Percentiles rank a stretch among this genome's conserved stretches.
phyloP scores from a whole-genome alignment of 2,797 vertebrate genomes.

The Amblyopsis hoosieri region DNA sequence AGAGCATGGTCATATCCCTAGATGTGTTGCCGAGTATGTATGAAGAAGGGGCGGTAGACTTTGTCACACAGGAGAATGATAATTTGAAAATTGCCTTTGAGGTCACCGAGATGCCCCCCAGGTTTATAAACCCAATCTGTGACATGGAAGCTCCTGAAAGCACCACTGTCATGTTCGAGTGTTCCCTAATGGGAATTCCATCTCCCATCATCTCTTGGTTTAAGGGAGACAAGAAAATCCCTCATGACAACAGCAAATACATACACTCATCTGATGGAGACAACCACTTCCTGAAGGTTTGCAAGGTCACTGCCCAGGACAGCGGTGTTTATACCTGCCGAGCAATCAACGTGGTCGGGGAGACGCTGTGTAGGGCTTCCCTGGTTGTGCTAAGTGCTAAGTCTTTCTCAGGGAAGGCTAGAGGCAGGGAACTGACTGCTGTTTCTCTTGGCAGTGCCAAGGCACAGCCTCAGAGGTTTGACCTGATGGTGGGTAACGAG shows the following conservation, averaged over 20 bases:
- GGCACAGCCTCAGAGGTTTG: slow-evolving; percentile 77
- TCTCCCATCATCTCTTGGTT: slow-evolving; percentile 91
- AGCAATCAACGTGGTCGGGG: slow-evolving; percentile 88
- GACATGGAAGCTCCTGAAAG: slow-evolving; percentile 86
- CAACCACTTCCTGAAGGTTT: slow-evolving; percentile 88
- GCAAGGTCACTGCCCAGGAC: slow-evolving; percentile 79
- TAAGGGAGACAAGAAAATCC: slow-evolving; percentile 84
- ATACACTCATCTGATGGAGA: slow-evolving; percentile 84
- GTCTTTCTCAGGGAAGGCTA: slow-evolving; percentile 63
- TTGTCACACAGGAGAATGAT: slow-evolving; percentile 79
- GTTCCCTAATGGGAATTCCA: slow-evolving; percentile 92
- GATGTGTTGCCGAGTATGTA: slow-evolving; percentile 92
- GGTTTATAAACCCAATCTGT: slow-evolving; percentile 89
- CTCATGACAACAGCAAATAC: slow-evolving; percentile 82
- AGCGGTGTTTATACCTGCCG: slow-evolving; percentile 87
- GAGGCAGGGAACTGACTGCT: slow-evolving; percentile 74
- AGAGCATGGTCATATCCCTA: slow-evolving; percentile 95
- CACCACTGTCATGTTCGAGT: slow-evolving; percentile 89
- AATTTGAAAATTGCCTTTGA: slow-evolving; percentile 94
- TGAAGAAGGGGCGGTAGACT: slow-evolving; percentile 82
- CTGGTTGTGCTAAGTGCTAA: slow-evolving; percentile 79
- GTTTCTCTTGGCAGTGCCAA: slow-evolving; percentile 69
- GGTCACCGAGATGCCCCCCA: slow-evolving; percentile 94
- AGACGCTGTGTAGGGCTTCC: slow-evolving; percentile 86
- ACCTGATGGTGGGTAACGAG: slow-evolving; percentile 81